Base-by-base conservation (phyloP, 2,888 invertebrate species). In the Drosophila monieri region DNA sequence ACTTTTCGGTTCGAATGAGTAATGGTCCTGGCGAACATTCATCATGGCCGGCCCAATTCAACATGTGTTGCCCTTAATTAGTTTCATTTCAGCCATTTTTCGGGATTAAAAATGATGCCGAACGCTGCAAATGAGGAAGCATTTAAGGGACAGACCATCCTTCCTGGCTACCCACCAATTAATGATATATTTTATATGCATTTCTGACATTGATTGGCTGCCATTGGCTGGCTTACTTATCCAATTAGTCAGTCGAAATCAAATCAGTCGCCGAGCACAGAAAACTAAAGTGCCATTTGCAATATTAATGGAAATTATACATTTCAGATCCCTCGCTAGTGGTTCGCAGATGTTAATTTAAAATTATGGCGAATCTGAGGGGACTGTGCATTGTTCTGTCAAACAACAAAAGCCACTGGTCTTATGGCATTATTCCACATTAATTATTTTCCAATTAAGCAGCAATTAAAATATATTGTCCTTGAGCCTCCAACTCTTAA, bases 391-490 rank as follows among this genome's bases (percentile, higher is more conserved):
- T 67, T 61, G 49, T 59, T 55, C 18, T 3, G n/a, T 9, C 8
- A 37, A 52, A 78, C 68, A 78, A 74, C 68, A 78, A 74, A 68
- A 59, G 70, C 21, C 37, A 8, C 37, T n/a, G 54, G 46, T 62
- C 64, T 69, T 57, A 49, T 74, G 70, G 71, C 60, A 70, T 77
- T 83, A 77, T 78, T 76, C 70, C 74, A 79, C 83, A 88, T 84
- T 84, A 84, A 88, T 84, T 83, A 83, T 80, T 69, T 66, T 77
- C 78, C 84, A 83, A 84, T 88, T 84, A 84, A 76, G 64, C 56
- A 54, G 54, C 76, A 81, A 85, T 84, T 88, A 74, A 73, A n/a
- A 73, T 53, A 60, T 21, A 60, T 21, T 54, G 21, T 74, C 46
- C 72, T 74, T 75, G 51, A 62, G 72, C 32, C 12, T 14, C 35